Conservation (phyloP, 2,888 invertebrate genomes). For the Nycteola revayana region DNA sequence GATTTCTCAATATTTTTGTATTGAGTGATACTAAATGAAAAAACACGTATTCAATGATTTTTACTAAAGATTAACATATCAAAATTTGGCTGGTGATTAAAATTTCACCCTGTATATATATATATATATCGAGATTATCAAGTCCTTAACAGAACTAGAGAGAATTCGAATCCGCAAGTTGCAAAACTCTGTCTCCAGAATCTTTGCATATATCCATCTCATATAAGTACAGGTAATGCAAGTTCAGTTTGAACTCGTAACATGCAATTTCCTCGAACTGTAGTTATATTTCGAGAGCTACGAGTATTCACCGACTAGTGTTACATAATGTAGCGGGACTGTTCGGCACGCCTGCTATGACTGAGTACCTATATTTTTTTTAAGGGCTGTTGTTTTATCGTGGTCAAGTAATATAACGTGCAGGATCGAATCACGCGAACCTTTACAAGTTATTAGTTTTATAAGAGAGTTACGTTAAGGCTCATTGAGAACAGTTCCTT, state of each 20-base stretch:
- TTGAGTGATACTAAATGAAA: no score
- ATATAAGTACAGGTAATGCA: slow-evolving; percentile 20
- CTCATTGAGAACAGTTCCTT: slow-evolving; percentile 37
- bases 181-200: slow-evolving; percentile 10
- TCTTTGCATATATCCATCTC: slow-evolving; percentile 21
- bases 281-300: slow-evolving; percentile 27
- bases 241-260: slow-evolving; percentile 25
- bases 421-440: slow-evolving; percentile 43
- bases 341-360: slow-evolving; percentile 36
- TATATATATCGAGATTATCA: no score
- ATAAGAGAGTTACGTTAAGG: slow-evolving; percentile 27
- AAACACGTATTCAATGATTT: no score
- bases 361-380: slow-evolving; percentile 33
- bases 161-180: slow-evolving; percentile 8
- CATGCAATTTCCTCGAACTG: slow-evolving; percentile 27
- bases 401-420: slow-evolving; percentile 53
- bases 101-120: no score
- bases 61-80: no score
- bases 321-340: slow-evolving; percentile 21
- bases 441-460: slow-evolving; percentile 47
- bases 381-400: slow-evolving; percentile 25
- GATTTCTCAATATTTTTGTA: no score
- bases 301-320: slow-evolving; percentile 38
- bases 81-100: no score
- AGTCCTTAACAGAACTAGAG: no score